Percentiles rank a stretch among this genome's conserved stretches.
These are phyloP conservation scores for Furcula furcula DNA, from an alignment of 2,888 invertebrate species.

Conservation along the genomic window DNA sequence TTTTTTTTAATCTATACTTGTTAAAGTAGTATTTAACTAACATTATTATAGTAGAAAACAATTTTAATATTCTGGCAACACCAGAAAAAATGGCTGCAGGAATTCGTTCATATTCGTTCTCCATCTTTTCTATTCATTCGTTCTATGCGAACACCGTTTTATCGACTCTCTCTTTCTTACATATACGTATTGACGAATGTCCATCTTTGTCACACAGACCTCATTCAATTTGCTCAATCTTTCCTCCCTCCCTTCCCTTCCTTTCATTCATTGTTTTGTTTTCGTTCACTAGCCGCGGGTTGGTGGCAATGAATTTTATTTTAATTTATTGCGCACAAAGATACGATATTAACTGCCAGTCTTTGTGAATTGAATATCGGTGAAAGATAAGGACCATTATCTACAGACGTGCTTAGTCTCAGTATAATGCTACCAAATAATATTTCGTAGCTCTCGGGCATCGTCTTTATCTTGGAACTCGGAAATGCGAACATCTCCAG, in stretches of 20 bases:
- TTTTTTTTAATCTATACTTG: too few species aligned
- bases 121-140: constrained; percentile 1
- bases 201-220: neutral
- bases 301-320: neutral
- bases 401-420: constrained; percentile 77
- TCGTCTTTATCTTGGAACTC: constrained; percentile 49
- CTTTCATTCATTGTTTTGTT: constrained; percentile 15
- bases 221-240: neutral
- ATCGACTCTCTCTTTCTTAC: too few species aligned
- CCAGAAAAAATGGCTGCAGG: constrained; percentile 10
- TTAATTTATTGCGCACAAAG: constrained; percentile 14
- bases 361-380: constrained; percentile 16
- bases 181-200: too few species aligned
- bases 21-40: neutral
- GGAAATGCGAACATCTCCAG: constrained; percentile 48
- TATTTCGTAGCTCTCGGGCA: constrained; percentile 66
- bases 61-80: constrained; percentile 4
- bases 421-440: too few species aligned
- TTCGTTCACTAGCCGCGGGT: constrained; percentile 12
- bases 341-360: constrained; percentile 2
- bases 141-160: too few species aligned
- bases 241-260: neutral
- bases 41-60: neutral
- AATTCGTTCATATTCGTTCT: constrained; percentile 1
- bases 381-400: constrained; percentile 30